A percentile compares a stretch with the other conserved stretches of the same genome.
phyloP scores from a whole-genome alignment of 2,113 vertebrate genomes.

The Seriola quinqueradiata region DNA sequence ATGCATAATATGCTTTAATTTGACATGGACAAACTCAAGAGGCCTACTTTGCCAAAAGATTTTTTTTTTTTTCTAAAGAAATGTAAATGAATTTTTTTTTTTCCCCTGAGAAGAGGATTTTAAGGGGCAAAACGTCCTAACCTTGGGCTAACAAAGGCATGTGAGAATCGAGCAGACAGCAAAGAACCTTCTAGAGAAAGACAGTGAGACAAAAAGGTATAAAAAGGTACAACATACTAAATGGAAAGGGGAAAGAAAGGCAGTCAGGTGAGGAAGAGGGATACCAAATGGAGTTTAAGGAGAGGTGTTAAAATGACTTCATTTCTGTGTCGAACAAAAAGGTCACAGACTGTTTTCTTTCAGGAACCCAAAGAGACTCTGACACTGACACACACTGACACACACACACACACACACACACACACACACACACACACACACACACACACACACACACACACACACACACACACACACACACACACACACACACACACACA shows the following conservation, averaged over 20 bases:
- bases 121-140: conserved; percentile 52
- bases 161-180: conserved; percentile 50
- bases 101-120: conserved; percentile 56
- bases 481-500: conserved; percentile 11
- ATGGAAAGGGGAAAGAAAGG: conserved; percentile 51
- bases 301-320: conserved; percentile 58
- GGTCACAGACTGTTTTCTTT: conserved; percentile 44
- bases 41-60: conserved; percentile 21
- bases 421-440: no score
- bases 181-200: conserved; percentile 45
- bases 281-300: conserved; percentile 39
- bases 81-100: conserved; percentile 45
- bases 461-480: conserved; percentile 17
- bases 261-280: conserved; percentile 58
- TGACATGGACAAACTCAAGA: conserved; percentile 35
- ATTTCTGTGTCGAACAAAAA: conserved; percentile 64
- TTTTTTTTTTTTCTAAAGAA: conserved; percentile 14
- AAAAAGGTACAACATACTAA: conserved; percentile 51
- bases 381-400: neutral
- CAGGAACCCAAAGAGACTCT: neutral
- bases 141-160: conserved; percentile 65
- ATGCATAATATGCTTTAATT: conserved; percentile 34
- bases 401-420: conserved; percentile 11
- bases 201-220: conserved; percentile 47
- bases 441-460: neutral